phyloP scores from a whole-genome alignment of 2,797 vertebrate species.

The Hephaestus fuliginosus region DNA sequence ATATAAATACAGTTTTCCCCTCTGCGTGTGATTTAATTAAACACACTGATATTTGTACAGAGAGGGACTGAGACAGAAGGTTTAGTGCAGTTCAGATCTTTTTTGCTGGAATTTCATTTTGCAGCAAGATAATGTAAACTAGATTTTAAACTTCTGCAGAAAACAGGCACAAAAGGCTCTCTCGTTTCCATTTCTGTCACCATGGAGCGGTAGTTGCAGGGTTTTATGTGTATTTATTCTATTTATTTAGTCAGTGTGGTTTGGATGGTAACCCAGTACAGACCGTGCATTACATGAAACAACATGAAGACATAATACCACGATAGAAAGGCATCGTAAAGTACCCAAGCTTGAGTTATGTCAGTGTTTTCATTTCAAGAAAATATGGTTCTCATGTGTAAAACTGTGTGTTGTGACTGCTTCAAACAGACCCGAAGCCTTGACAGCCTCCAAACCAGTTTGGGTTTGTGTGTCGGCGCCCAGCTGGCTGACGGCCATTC shows the following conservation, averaged over 20 bases:
- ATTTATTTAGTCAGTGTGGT: background rate
- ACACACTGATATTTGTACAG: background rate
- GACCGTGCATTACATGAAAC: too few species aligned
- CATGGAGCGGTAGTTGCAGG: too few species aligned
- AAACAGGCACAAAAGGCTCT: background rate
- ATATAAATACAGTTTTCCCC: background rate
- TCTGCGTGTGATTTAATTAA: background rate
- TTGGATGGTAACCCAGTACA: background rate
- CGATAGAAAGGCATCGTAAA: background rate
- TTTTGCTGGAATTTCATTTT: too few species aligned
- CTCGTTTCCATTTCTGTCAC: background rate
- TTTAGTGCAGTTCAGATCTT: too few species aligned
- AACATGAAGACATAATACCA: too few species aligned
- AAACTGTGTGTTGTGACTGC: conserved; percentile 7
- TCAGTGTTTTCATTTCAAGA: background rate
- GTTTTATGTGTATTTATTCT: background rate
- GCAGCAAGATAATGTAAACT: too few species aligned
- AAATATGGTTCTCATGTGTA: background rate
- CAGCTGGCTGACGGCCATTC: conserved; percentile 1
- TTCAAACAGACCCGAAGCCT: conserved; percentile 43
- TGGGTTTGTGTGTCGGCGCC: conserved; percentile 12
- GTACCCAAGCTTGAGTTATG: background rate
- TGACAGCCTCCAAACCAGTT: conserved; percentile 6
- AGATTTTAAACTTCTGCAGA: too few species aligned
- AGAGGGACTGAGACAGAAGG: background rate